phyloP scores from a whole-genome alignment of 1,140 invertebrate species.

The Holcopasites calliopsidis region DNA sequence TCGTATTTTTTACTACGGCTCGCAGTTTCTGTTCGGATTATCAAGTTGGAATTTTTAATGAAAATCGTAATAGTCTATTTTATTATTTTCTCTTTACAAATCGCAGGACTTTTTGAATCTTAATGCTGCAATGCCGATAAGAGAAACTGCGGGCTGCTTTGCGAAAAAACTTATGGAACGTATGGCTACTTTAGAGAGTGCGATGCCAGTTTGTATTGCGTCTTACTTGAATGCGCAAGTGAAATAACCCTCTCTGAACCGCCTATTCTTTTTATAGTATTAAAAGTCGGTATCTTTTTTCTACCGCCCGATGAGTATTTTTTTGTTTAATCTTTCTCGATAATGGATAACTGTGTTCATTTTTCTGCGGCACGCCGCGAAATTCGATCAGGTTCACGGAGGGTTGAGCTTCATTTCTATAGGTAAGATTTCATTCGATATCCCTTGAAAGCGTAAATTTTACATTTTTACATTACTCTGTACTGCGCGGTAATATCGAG shows the following conservation, averaged over 20 bases:
- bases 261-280: not conserved
- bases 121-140: no score
- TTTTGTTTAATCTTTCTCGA: not conserved
- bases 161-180: slow-evolving; percentile 21
- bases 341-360: no score
- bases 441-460: no score
- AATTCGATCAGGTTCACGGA: not conserved
- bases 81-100: no score
- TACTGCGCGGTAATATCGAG: no score
- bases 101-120: no score
- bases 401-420: slow-evolving; percentile 22
- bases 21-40: slow-evolving; percentile 10
- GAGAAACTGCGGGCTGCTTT: slow-evolving; percentile 25
- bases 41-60: not conserved
- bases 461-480: no score
- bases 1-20: slow-evolving; percentile 24
- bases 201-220: slow-evolving; percentile 16
- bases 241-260: slow-evolving; percentile 25
- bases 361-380: no score
- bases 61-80: no score
- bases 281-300: slow-evolving; percentile 4
- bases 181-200: slow-evolving; percentile 4
- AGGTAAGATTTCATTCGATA: slow-evolving; percentile 9
- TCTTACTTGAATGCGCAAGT: slow-evolving; percentile 4
- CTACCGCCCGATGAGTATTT: not conserved